Evolutionary conservation across 2,797 vertebrate species (phyloP).

Genomic region (Artibeus lituratus): DNA sequence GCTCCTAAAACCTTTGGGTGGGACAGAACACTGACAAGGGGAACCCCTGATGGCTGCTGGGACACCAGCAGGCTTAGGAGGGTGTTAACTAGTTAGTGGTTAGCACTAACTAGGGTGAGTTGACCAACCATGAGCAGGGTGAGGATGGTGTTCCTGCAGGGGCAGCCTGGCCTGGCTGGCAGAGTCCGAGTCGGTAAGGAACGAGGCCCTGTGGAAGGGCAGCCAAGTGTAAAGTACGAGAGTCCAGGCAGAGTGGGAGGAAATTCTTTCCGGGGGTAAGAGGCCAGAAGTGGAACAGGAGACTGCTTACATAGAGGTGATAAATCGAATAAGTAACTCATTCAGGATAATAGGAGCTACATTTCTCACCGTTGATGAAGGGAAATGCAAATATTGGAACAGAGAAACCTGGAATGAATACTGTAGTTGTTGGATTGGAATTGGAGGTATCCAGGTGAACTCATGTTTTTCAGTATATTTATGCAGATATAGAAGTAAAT

Average conservation of each 20-base stretch:
- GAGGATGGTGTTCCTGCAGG: background rate
- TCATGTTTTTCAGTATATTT: background rate
- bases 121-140: background rate
- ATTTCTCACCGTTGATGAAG: background rate
- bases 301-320: background rate
- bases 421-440: background rate
- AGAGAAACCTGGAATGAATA: background rate
- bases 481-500: background rate
- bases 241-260: background rate
- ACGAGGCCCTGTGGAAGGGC: background rate
- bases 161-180: background rate
- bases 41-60: background rate
- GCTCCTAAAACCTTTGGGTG: background rate
- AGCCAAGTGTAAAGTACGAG: background rate
- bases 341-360: background rate
- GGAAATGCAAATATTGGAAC: background rate
- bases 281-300: background rate
- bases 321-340: background rate
- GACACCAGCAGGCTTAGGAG: background rate
- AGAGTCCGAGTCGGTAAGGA: background rate
- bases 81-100: background rate
- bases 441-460: background rate
- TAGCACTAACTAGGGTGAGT: too few relatives aligned
- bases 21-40: background rate
- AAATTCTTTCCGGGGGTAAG: background rate